Conservation (phyloP, 1,140 invertebrate species). For the Dreissena rostriformis region DNA sequence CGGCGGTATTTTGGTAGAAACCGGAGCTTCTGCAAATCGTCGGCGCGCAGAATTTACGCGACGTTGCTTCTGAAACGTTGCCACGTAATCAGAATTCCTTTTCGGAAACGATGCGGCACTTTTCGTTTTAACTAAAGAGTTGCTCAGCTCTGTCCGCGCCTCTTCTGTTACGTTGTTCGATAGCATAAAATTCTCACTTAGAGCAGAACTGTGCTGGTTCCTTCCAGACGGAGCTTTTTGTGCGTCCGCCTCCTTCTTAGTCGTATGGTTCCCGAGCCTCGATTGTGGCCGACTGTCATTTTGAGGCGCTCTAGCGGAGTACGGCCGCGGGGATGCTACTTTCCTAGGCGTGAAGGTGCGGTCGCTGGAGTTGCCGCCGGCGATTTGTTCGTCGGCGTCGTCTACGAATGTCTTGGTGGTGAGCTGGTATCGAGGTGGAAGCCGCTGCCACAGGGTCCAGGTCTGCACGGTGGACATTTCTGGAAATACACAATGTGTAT, state of each 20-base stretch:
- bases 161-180: constrained; percentile 8
- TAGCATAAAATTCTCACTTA: constrained; percentile 34
- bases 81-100: constrained; percentile 65
- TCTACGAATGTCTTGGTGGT: constrained; percentile 55
- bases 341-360: constrained; percentile 1
- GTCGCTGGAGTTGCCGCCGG: constrained; percentile 13
- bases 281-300: constrained; percentile 4
- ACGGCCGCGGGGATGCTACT: background rate
- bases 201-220: background rate
- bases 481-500: constrained; percentile 10
- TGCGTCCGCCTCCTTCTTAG: background rate
- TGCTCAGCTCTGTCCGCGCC: background rate
- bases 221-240: background rate
- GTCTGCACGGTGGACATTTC: constrained; percentile 62
- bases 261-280: background rate
- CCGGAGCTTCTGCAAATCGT: constrained; percentile 48
- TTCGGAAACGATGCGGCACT: constrained; percentile 56
- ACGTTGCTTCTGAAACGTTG: constrained; percentile 62
- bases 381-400: constrained; percentile 27
- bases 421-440: constrained; percentile 70
- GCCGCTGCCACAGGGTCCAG: constrained; percentile 71
- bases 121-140: constrained; percentile 10
- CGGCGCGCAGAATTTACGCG: constrained; percentile 65
- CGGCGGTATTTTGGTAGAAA: background rate
- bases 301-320: constrained; percentile 38